Percentiles rank a stretch among this genome's conserved stretches.
Evolutionary conservation across 2,113 vertebrate genomes (phyloP).

Genomic region (Channa argus): DNA sequence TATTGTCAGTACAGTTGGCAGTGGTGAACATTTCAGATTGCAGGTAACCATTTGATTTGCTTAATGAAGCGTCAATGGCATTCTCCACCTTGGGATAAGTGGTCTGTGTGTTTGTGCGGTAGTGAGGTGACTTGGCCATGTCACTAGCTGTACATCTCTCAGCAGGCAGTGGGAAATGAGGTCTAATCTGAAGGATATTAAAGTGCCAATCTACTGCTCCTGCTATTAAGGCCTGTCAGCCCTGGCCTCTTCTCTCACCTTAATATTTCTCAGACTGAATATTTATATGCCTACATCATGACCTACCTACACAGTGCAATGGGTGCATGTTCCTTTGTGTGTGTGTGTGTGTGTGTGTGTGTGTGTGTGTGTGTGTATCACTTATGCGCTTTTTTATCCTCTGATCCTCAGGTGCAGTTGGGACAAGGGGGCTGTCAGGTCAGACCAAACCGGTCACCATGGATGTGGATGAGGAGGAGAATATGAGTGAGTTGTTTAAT

Average conservation of each 20-base stretch:
- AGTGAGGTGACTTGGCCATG: constrained; percentile 71
- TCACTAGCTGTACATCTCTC: constrained; percentile 77
- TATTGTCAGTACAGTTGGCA: constrained; percentile 7
- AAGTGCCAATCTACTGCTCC: constrained; percentile 83
- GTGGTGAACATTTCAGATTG: constrained; percentile 9
- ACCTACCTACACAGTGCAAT: constrained; percentile 55
- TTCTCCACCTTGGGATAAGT: constrained; percentile 57
- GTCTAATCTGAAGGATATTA: constrained; percentile 83
- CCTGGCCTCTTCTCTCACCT: constrained; percentile 72
- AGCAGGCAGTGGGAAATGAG: constrained; percentile 76
- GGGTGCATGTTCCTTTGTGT: constrained; percentile 40
- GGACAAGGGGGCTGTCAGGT: constrained; percentile 81
- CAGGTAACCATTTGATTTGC: constrained; percentile 44
- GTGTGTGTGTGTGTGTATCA: constrained; percentile 31
- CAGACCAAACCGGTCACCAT: constrained; percentile 86
- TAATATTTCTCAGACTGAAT: constrained; percentile 80
- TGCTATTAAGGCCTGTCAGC: constrained; percentile 82
- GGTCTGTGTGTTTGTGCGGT: constrained; percentile 36
- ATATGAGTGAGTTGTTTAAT: constrained; percentile 92
- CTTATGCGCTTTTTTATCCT: constrained; percentile 54
- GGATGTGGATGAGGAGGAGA: constrained; percentile 96
- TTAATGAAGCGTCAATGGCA: constrained; percentile 58
- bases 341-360: too few species aligned
- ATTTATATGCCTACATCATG: constrained; percentile 77
- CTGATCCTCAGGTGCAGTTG: constrained; percentile 85